These are phyloP conservation scores for Halocynthia aurantium DNA, from an alignment of 23 tunicate genomes.

Conservation along the genomic window DNA sequence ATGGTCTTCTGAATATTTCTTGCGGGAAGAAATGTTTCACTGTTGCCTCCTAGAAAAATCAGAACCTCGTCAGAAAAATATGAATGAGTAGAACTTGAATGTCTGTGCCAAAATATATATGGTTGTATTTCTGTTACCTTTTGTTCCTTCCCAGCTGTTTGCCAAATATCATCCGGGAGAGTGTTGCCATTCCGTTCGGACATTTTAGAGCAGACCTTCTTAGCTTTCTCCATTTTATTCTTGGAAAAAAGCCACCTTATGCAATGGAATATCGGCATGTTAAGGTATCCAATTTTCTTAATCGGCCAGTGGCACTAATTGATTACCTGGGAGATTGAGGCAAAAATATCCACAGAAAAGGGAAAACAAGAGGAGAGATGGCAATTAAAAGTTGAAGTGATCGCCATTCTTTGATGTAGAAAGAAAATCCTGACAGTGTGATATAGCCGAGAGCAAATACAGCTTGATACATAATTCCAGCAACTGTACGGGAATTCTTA, in stretches of 20 bases:
- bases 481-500: constrained; percentile 47
- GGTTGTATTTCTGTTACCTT: neutral
- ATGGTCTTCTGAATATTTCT: constrained; percentile 50
- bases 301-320: neutral
- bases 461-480: constrained; percentile 65
- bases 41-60: neutral
- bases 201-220: constrained; percentile 43
- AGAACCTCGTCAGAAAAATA: too few species aligned
- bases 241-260: constrained; percentile 72
- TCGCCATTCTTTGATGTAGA: constrained; percentile 66
- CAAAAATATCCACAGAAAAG: constrained; percentile 59
- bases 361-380: constrained; percentile 51
- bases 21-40: neutral
- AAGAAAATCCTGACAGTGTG: constrained; percentile 65
- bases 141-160: constrained; percentile 41
- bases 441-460: constrained; percentile 94
- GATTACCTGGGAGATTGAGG: constrained; percentile 93
- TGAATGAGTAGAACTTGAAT: too few species aligned
- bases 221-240: constrained; percentile 51
- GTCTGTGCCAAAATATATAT: too few species aligned
- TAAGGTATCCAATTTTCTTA: too few species aligned
- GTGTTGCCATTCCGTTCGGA: constrained; percentile 50
- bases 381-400: constrained; percentile 57
- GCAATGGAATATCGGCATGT: neutral
- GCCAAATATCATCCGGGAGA: constrained; percentile 68